Evolutionary conservation across 1,140 invertebrate species (phyloP), one percentile per base, ranked within the genome.

Genomic region (Sinella curviseta): DNA sequence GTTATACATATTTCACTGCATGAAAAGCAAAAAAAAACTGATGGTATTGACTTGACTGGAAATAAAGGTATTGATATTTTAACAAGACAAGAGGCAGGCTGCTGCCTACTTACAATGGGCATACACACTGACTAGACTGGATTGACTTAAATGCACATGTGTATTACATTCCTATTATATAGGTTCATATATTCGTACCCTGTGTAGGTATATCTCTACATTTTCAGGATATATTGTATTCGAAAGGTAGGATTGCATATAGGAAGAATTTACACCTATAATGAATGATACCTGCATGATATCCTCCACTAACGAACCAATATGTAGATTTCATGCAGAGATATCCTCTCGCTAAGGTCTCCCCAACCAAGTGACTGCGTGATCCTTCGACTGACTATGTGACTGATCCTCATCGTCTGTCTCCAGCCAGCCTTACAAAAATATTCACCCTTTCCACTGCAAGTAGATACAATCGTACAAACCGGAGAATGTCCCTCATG

Each of bases 41-140:
- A 8, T 33, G 55, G 24, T 31, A 31, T 70, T 4, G 65, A 30
- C 30, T 70, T 70, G 65, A 70, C 65, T 70, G 65, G 31, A 70
- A 33, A 70, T 70, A 16, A 33, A 70, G 26, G 31, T 30, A 31
- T 70, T 70, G 65, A 70, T 70, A 33, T 33, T 70, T 70, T 70
- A 70, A 70, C 65, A 33, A 70, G 65, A 70, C 65, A 70, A 31
- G 65, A 70, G 26, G 65, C 31, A 70, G 8, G 31, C 65, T 70
- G 65, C 65, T 33, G 57, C 65, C 57, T 65, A n/a, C 57, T 65
- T 65, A n/a, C 24, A 26, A 20, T 48, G n/a, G 8, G 39, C 39
- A 48, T 48, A 20, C 24, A 17, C 24, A 12, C 26, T 65, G 16
- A n/a, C 8, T n/a, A 65, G 57, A 12, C 39, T 48, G 39, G 39